Evolutionary conservation across 1,140 invertebrate genomes (phyloP), one percentile per base, ranked within the genome.

Genomic region (Drosophila saltans): DNA sequence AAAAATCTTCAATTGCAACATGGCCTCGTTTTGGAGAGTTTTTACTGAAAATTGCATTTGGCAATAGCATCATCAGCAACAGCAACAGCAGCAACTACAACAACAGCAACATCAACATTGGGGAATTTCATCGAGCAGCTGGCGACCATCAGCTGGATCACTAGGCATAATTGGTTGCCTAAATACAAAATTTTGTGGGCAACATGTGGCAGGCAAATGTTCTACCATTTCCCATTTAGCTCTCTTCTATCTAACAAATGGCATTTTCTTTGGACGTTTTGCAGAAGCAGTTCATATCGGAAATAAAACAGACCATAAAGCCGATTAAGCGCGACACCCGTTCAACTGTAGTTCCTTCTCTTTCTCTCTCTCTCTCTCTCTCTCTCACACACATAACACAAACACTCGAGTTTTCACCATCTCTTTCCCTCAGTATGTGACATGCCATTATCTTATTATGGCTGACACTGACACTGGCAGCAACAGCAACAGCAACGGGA

Each of bases 221-320:
- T 78, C 83, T 73, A 52, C 55, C 64, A 43, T 57, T 65, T 40
- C 11, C 66, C 40, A 21, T 40, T 21, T n/a, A 43, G 39, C 60
- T 33, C 40, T 9, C 36, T 21, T 48, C 2, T 21, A 16, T 33
- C 28, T 33, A 3, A 8, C 26, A 48, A 45, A 21, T 33, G 11
- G 61, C 67, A 52, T 55, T 59, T 65, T 66, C 64, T 58, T 60
- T 43, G 60, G 40, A 58, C 69, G 72, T 82, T 58, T 39, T 36
- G 16, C 57, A 24, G 79, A 77, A 76, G 81, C 83, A 88, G 83
- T 88, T 88, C 84, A 86, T 89, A 88, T 88, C 81, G 84, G 66
- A 88, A 83, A 89, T 88, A 88, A 88, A 88, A 88, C 83, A 88
- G 84, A 88, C 80, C 84, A 80, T 89, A 89, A 89, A 88, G 84